Evolutionary conservation across 53 echinoderm and acorn worm species (phyloP).

Genomic region (Temnopleurus reevesii): DNA sequence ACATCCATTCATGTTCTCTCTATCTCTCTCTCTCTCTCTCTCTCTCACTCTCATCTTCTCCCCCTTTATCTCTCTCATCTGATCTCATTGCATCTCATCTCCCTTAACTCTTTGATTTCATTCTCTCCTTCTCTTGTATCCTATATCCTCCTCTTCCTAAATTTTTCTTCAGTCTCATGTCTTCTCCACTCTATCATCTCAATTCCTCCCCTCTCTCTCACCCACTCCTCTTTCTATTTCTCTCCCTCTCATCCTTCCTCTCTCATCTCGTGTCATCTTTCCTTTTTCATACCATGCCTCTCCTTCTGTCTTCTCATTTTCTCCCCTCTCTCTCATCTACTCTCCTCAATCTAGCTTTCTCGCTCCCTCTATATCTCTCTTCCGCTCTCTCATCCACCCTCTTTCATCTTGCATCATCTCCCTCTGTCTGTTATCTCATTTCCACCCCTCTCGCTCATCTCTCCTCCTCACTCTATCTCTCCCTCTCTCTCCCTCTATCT

Average conservation of each 20-base stretch:
- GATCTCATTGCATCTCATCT: background rate
- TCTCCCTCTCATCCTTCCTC: background rate
- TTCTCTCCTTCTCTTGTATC: background rate
- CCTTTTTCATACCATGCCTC: background rate
- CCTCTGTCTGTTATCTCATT: no score
- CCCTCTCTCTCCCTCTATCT: background rate
- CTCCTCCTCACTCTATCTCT: background rate
- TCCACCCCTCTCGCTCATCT: no score
- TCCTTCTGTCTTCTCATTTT: no score
- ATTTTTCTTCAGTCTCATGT: no score
- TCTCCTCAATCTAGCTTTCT: background rate
- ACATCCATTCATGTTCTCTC: background rate
- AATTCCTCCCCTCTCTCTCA: no score
- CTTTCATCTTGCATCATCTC: no score
- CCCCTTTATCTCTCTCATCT: background rate
- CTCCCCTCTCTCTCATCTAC: no score
- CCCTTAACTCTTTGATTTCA: background rate
- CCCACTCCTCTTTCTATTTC: background rate
- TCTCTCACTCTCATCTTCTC: background rate
- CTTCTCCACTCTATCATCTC: no score
- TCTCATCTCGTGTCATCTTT: no score
- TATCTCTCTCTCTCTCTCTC: background rate
- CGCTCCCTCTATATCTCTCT: background rate
- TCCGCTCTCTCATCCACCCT: background rate
- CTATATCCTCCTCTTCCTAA: no score